Base-by-base conservation (phyloP, 2,888 invertebrate genomes). In the Anaspis maculata region DNA sequence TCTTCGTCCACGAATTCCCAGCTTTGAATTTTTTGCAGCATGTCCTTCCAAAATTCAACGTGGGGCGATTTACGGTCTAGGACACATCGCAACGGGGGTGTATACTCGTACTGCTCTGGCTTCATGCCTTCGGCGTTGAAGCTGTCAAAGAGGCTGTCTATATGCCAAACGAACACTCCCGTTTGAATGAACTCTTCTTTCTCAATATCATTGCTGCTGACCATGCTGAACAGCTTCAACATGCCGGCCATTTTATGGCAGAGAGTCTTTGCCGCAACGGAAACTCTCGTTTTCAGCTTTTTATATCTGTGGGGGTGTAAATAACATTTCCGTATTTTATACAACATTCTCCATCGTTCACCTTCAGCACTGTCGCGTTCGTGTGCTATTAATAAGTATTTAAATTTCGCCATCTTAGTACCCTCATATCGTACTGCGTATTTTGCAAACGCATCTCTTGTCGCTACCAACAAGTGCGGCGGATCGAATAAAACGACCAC, bases 331-430 rank as follows among this genome's bases (percentile, higher is more conserved):
- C n/a, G 14, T 15, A 30, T 22, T 24, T 30, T 30, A 4, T 12
- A 12, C 7, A 32, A 12, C 3, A 26, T 15, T 26, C 19, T 15
- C 25, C 25, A 32, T 13, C 15, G 15, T 13, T 26, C 26, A 12
- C 25, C 7, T 11, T 32, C n/a, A n/a, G n/a, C n/a, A n/a, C n/a
- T 23, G 23, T 26, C 26, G 5, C 10, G 13, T 10, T 26, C 13
- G 9, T 24, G 26, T 15, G 15, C 19, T 12, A 9, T 16, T 19
- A 12, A 12, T 13, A 32, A 24, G 26, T 25, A 14, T 9, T 26
- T 25, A 23, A 32, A 32, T 15, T 32, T 14, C n/a, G 32, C 19
- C 15, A 9, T 4, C 15, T 32, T 32, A 7, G 15, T 25, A n/a
- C 15, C 12, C 6, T 12, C 30, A 25, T 22, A 30, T 30, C 15